Evolutionary conservation across 1,140 invertebrate species (phyloP), one percentile per base, ranked within the genome.

Genomic region (Trichogramma pretiosum): DNA sequence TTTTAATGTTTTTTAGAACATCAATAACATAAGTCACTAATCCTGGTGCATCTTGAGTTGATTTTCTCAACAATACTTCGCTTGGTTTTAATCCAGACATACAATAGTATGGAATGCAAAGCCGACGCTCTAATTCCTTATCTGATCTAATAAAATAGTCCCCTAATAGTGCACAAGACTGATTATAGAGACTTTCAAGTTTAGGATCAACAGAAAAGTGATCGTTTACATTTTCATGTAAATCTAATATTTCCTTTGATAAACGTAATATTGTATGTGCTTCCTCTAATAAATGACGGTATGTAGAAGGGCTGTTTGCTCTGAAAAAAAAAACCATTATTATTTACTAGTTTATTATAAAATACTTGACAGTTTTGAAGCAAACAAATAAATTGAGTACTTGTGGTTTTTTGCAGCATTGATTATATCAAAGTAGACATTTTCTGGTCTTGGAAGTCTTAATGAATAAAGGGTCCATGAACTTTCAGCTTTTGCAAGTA

Each of bases 391-490:
- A n/a, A n/a, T n/a, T n/a, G 72, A 69, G 36, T 68, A 69, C 48
- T 78, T 74, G 60, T 84, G 80, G 33, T 70, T 74, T 33, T 77
- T 77, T 1, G 81, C 83, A 32, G 84, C 76, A 42, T 76, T 76
- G 19, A 83, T 64, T 49, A 84, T 77, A 55, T 84, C 83, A 24
- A 77, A 74, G 52, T 83, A 81, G 3, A 84, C 61, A 22, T 76
- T 76, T 39, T 76, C 74, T 4, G 78, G 68, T 3, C 67, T 68
- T 0, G 82, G 82, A 35, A 83, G 55, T 49, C 76, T 75, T 18
- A 86, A 58, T 11, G 76, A 78, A 54, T 85, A 85, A 7, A 85
- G 59, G 2, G 82, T 84, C 80, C 83, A 84, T 24, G 68, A 74
- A 24, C 69, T 73, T 32, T 84, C 80, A 2, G 74, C 72, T 55